A percentile compares a stretch with the other conserved stretches of the same genome.
These are phyloP conservation scores for Ctena decussata DNA, from an alignment of 2,888 invertebrate genomes.

Conservation along the genomic window DNA sequence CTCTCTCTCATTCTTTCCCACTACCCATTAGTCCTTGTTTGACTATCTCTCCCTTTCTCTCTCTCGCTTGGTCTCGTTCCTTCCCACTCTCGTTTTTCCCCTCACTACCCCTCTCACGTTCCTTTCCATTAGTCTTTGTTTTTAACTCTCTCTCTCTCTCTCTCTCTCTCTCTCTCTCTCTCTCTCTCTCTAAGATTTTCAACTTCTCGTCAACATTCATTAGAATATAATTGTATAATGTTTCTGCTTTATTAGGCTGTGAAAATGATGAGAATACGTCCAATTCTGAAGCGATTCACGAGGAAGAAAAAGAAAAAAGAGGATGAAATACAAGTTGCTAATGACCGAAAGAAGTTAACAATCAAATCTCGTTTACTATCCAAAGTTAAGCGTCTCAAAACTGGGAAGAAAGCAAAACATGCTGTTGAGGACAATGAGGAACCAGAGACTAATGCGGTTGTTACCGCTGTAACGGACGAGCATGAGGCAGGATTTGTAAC, in stretches of 20 bases:
- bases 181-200: no score
- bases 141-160: no score
- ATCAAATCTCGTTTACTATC: background rate
- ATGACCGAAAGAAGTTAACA: background rate
- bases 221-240: no score
- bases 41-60: background rate
- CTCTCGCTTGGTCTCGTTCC: no score
- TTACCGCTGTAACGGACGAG: background rate
- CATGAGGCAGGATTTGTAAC: background rate
- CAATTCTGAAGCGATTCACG: slow-evolving; percentile 21
- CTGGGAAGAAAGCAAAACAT: background rate
- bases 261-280: background rate
- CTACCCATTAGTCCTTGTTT: background rate
- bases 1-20: slow-evolving; percentile 5
- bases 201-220: no score
- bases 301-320: slow-evolving; percentile 10
- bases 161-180: no score
- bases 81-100: no score
- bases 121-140: no score
- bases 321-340: background rate
- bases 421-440: background rate
- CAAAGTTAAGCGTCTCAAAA: background rate
- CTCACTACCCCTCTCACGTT: no score
- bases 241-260: no score
- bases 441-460: background rate